These are phyloP conservation scores for Pandemis heparana DNA, from an alignment of 2,888 invertebrate species.

Conservation along the genomic window DNA sequence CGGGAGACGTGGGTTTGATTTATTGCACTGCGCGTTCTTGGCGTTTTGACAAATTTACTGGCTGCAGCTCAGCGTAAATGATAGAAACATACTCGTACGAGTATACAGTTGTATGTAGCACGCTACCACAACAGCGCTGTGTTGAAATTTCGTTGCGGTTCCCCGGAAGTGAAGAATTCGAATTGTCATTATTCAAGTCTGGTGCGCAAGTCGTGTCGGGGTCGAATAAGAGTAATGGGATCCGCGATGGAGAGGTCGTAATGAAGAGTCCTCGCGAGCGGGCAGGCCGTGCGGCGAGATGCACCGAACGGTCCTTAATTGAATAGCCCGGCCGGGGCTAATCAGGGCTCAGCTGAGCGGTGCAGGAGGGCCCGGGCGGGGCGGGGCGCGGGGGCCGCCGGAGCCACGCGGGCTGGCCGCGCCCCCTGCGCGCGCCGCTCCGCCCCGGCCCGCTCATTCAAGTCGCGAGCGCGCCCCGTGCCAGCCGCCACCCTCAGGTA, in stretches of 20 bases:
- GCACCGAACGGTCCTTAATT: slow-evolving; percentile 83
- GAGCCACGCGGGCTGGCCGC: slow-evolving; percentile 86
- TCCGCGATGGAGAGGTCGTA: slow-evolving; percentile 69
- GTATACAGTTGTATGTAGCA: slow-evolving; percentile 4
- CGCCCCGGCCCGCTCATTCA: slow-evolving; percentile 83
- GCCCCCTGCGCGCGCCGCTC: slow-evolving; percentile 87
- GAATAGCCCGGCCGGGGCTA: slow-evolving; percentile 83
- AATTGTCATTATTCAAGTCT: slow-evolving; percentile 36
- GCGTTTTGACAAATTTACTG: slow-evolving; percentile 43
- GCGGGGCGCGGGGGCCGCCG: slow-evolving; percentile 70
- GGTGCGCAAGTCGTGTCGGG: slow-evolving; percentile 49
- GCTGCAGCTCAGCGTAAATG: slow-evolving; percentile 35
- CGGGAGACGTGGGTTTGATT: slow-evolving; percentile 38
- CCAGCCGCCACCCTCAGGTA: slow-evolving; percentile 84
- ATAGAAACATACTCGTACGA: not conserved
- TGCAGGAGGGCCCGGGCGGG: slow-evolving; percentile 65
- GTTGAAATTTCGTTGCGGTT: slow-evolving; percentile 9
- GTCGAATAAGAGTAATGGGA: slow-evolving; percentile 68
- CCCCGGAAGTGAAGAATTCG: slow-evolving; percentile 17
- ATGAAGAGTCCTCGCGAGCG: slow-evolving; percentile 70
- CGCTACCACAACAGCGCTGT: slow-evolving; percentile 6
- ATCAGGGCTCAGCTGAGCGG: slow-evolving; percentile 84
- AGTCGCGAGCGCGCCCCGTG: slow-evolving; percentile 82
- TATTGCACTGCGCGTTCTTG: slow-evolving; percentile 40
- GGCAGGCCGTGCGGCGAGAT: slow-evolving; percentile 62